phyloP scores from a whole-genome alignment of 2,888 invertebrate genomes.

The Auanema sp. region DNA sequence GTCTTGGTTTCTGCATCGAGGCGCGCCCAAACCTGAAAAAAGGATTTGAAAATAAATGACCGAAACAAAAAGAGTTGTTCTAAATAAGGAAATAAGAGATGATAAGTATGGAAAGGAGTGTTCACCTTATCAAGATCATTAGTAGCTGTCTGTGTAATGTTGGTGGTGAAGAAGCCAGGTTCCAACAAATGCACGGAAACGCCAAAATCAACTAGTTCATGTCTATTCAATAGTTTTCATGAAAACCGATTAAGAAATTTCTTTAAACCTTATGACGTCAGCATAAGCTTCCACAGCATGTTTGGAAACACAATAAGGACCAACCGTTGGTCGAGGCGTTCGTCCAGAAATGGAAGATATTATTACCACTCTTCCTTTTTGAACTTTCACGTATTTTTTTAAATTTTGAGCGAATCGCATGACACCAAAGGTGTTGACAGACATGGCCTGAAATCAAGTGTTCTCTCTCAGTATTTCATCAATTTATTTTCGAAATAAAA shows the following conservation, averaged over 20 bases:
- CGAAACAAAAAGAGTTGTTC: neutral
- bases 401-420: constrained; percentile 56
- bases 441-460: constrained; percentile 30
- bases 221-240: constrained; percentile 22
- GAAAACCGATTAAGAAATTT: constrained; percentile 4
- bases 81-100: neutral
- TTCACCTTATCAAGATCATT: constrained; percentile 35
- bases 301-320: constrained; percentile 58
- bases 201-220: constrained; percentile 50
- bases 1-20: constrained; percentile 27
- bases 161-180: constrained; percentile 59
- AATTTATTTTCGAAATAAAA: too few relatives aligned
- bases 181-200: constrained; percentile 52
- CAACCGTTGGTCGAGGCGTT: constrained; percentile 56
- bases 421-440: constrained; percentile 64
- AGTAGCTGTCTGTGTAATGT: constrained; percentile 47
- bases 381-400: constrained; percentile 49
- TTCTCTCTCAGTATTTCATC: too few relatives aligned
- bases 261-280: constrained; percentile 49
- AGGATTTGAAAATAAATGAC: neutral
- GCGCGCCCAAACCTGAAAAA: constrained; percentile 30
- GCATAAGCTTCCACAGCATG: constrained; percentile 58
- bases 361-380: constrained; percentile 61
- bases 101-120: constrained; percentile 4
- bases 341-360: constrained; percentile 65